Evolutionary conservation across 1,140 invertebrate genomes (phyloP).

Genomic region (Tribolium madens): DNA sequence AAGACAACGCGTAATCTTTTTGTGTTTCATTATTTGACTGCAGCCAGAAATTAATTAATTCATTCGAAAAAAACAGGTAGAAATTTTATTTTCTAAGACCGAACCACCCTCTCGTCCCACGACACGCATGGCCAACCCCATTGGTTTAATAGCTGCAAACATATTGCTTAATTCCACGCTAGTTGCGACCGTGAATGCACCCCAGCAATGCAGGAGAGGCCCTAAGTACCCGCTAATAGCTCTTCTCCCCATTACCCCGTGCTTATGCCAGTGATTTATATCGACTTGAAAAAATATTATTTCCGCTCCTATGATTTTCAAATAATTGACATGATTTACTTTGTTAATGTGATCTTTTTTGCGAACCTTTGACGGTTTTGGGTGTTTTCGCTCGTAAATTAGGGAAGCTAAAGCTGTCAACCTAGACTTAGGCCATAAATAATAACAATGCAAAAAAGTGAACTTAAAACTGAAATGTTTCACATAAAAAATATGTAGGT

Average conservation of each 20-base stretch:
- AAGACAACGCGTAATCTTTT: constrained; percentile 23
- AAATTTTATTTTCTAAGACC: constrained; percentile 3
- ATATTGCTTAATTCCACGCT: constrained; percentile 62
- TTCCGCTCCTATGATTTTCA: constrained; percentile 55
- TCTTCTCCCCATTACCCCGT: constrained; percentile 56
- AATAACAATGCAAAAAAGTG: background rate
- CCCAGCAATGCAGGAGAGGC: constrained; percentile 48
- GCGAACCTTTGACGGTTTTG: constrained; percentile 7
- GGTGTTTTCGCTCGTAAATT: constrained; percentile 37
- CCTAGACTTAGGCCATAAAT: background rate
- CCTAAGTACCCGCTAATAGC: constrained; percentile 63
- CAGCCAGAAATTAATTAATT: constrained; percentile 17
- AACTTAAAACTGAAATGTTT: background rate
- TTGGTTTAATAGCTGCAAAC: constrained; percentile 60
- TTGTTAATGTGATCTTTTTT: constrained; percentile 39
- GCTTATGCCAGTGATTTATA: constrained; percentile 58
- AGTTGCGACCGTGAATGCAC: constrained; percentile 56
- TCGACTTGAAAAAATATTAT: constrained; percentile 57
- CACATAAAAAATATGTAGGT: too few species aligned
- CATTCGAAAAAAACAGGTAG: background rate
- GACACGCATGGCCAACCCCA: constrained; percentile 57
- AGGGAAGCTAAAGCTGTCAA: constrained; percentile 8
- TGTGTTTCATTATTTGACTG: background rate
- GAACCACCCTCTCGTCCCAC: constrained; percentile 34
- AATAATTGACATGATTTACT: constrained; percentile 39